Evolutionary conservation across 2,797 vertebrate genomes (phyloP).

Genomic region (Leptodactylus fallax): DNA sequence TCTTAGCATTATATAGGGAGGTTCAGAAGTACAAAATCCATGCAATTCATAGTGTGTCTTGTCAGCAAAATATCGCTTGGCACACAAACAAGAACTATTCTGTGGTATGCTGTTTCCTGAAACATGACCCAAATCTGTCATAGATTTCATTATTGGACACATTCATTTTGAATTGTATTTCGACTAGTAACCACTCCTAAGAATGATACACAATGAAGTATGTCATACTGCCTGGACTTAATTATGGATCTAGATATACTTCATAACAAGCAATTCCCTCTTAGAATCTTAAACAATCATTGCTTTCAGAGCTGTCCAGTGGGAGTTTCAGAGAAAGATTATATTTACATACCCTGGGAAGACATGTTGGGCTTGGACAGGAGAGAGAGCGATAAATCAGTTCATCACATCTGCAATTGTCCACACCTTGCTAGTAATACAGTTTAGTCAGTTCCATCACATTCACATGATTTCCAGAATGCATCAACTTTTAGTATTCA

Average conservation of each 20-base stretch:
- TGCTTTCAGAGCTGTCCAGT: background rate
- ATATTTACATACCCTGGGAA: conserved; percentile 25
- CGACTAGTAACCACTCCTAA: conserved; percentile 46
- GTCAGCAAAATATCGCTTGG: conserved; percentile 51
- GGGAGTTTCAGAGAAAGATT: background rate
- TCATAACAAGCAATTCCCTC: conserved; percentile 35
- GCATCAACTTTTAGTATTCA: background rate
- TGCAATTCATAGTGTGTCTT: conserved; percentile 32
- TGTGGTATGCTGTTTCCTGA: conserved; percentile 49
- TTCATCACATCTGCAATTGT: background rate
- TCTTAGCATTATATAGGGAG: background rate
- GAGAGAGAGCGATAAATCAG: background rate
- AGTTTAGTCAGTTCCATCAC: background rate
- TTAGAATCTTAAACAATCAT: background rate
- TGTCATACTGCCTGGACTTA: conserved; percentile 47
- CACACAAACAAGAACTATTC: conserved; percentile 48
- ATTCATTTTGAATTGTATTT: conserved; percentile 55
- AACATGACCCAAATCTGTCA: conserved; percentile 51
- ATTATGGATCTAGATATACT: conserved; percentile 42
- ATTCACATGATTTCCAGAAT: background rate
- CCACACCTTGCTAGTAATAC: background rate
- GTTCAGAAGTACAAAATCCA: conserved; percentile 35
- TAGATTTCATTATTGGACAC: conserved; percentile 51
- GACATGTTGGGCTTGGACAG: background rate
- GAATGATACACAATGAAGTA: conserved; percentile 32